Base-by-base conservation (phyloP, 2,797 vertebrate species). In the Mallotus villosus region DNA sequence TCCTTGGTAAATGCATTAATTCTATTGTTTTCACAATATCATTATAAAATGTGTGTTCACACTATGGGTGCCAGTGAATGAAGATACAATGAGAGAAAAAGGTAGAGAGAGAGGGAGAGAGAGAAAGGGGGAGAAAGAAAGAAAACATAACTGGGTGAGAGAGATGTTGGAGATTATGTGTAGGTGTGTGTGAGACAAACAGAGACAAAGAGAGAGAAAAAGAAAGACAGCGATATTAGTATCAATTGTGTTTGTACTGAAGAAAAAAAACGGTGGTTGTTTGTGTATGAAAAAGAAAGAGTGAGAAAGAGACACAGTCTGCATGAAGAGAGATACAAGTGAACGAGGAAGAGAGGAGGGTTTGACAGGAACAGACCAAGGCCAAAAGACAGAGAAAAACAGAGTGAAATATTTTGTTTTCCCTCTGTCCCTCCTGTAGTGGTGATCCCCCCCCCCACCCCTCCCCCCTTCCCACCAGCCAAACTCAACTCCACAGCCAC, bases 401-500 rank as follows among this genome's bases (percentile, higher is more conserved):
- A 55, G 46, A 67, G 81, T 80, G 64, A 77, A 75, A 88, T 79
- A 81, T 83, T 86, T 84, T 87, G 82, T 86, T 90, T 87, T 85
- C 82, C 88, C 81, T 86, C 85, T 82, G 87, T 84, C 81, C 82
- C 75, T 81, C 79, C 79, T 88, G 69, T 75, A 85, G 88, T 80
- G 80, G 85, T 74, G 80, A 82, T 41, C 37, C 7, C 7, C 6
- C 32, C 5, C 32, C 6, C 32, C 32, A 89, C 68, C 63, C 77
- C 74, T 81, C 76, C 78, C 84, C 88, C 87, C 84, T 87, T 86
- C 87, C 90, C 88, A 84, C 84, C 75, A 60, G 41, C 72, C 86
- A 82, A 81, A 87, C 81, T 69, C 74, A 73, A 76, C 81, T 83
- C 89, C 82, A 78, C 83, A 72, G 83, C 86, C 83, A 76, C 86